Evolutionary conservation across 2,113 vertebrate genomes (phyloP), one percentile per base, ranked within the genome.

Genomic region (Turdus rufiventris): DNA sequence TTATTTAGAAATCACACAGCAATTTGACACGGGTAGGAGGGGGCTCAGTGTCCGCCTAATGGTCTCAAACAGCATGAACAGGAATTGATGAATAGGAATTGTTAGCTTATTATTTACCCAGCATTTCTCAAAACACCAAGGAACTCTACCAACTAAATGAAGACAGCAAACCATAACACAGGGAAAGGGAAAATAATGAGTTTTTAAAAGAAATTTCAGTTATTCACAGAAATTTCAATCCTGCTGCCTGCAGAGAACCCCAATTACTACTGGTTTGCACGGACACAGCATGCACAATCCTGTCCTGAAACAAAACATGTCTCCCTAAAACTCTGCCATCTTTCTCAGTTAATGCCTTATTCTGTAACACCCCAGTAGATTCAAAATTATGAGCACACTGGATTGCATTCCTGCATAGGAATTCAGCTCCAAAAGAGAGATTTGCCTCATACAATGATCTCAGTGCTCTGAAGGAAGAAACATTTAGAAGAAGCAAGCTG

Each of bases 1-100:
- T 96, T 95, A 93, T 75, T 94, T 94, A 89, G 94, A 94, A 94
- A 92, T 92, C 83, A 89, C n/a, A 50, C 23, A 79, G 74, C 87
- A 93, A 81, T 96, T 94, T 87, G 73, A 85, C 80, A 67, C 0
- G 0, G 73, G 50, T 72, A 92, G 80, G 84, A 93, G 66, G 62
- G 43, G 43, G 85, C 29, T 33, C 38, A 43, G 71, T 70, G 77
- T 76, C 93, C 0, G 1, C 87, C 54, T 97, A 87, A 94, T 89
- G 84, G 90, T 62, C 89, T 91, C 89, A 85, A 88, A 62, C 93
- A 95, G 89, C 91, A 85, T 43, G 87, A 96, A 60, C 74, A 58
- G 76, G 54, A 62, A 56, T 18, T 73, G 78, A 88, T 76, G 58
- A 95, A 93, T 70, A 87, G 51, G 54, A 89, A 83, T 85, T 2